These are phyloP conservation scores for Podarcis lilfordi DNA, from an alignment of 2,797 vertebrate genomes.

Conservation along the genomic window DNA sequence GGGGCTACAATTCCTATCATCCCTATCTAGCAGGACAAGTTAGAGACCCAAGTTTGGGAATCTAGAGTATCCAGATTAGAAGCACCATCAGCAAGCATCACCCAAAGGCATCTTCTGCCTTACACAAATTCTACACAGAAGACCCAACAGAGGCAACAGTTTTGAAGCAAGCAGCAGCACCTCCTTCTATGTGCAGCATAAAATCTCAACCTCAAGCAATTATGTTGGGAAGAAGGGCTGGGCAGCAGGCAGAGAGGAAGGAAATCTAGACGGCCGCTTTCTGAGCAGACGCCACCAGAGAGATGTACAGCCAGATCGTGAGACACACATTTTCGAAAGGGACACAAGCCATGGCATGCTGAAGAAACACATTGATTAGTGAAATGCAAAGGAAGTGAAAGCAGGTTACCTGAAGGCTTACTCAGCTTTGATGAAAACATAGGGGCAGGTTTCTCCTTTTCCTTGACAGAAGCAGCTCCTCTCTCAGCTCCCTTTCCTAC, in stretches of 20 bases:
- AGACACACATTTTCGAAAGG: slow-evolving; percentile 13
- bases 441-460: slow-evolving; percentile 73
- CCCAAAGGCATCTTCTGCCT: background rate
- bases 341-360: slow-evolving; percentile 48
- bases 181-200: background rate
- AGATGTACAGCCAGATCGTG: background rate
- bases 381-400: slow-evolving; percentile 65
- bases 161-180: background rate
- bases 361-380: slow-evolving; percentile 59
- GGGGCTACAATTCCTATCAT: too few relatives aligned
- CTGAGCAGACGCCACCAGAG: background rate
- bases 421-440: slow-evolving; percentile 79
- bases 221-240: background rate
- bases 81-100: background rate
- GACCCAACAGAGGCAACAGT: background rate
- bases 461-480: slow-evolving; percentile 72
- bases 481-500: slow-evolving; percentile 72
- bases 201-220: background rate
- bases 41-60: too few relatives aligned
- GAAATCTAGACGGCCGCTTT: background rate
- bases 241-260: background rate
- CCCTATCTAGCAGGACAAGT: too few relatives aligned
- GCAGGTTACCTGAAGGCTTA: slow-evolving; percentile 84
- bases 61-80: background rate
- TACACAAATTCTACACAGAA: background rate